These are phyloP conservation scores for Peromyscus maniculatus DNA, from an alignment of 2,113 vertebrate genomes.

Conservation along the genomic window DNA sequence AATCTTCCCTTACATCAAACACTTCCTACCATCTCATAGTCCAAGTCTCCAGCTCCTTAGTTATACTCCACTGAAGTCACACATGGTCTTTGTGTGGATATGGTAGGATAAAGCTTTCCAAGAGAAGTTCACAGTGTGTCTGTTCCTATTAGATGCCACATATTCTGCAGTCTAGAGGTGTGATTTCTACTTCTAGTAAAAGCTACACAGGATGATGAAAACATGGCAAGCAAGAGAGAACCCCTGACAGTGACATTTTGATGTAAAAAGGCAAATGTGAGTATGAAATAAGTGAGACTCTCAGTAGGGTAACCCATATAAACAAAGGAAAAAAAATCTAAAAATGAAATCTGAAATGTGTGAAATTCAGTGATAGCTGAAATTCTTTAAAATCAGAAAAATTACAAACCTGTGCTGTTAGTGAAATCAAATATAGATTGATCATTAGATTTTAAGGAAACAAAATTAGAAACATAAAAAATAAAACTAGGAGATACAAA, in stretches of 20 bases:
- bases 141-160: neutral
- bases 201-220: neutral
- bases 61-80: neutral
- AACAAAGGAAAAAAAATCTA: neutral
- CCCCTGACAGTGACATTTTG: neutral
- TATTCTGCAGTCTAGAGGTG: neutral
- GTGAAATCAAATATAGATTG: neutral
- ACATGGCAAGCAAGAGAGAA: neutral
- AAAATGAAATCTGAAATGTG: neutral
- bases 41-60: neutral
- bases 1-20: neutral
- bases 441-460: neutral
- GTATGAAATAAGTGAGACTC: neutral
- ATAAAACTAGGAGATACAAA: neutral
- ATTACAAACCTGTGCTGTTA: neutral
- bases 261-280: neutral
- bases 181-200: neutral
- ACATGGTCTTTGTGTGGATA: neutral
- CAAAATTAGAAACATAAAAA: neutral
- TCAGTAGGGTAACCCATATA: neutral
- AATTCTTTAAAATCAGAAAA: neutral
- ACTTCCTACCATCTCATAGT: neutral
- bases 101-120: neutral
- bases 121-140: neutral
- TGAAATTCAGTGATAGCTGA: neutral